Evolutionary conservation across 2,113 vertebrate genomes (phyloP).

Genomic region (Grallaria varia): DNA sequence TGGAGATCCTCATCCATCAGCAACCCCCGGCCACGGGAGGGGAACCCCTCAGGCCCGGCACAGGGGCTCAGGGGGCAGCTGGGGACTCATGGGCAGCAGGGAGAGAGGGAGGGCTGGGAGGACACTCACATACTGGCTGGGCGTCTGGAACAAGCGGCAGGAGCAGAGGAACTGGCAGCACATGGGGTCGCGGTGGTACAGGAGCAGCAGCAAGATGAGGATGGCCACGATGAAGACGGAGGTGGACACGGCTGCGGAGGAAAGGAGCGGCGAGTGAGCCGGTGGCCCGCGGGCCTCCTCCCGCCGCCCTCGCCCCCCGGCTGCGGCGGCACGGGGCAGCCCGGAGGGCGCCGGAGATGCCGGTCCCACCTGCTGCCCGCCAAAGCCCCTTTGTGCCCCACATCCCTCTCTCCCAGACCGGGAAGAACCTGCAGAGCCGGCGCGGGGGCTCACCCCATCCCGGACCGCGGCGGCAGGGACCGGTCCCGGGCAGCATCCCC

Average conservation of each 20-base stretch:
- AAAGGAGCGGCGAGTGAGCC: background rate
- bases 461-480: background rate
- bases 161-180: constrained; percentile 81
- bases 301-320: background rate
- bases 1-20: background rate
- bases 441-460: background rate
- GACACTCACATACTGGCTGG: constrained; percentile 73
- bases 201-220: constrained; percentile 76
- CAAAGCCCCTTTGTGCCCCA: background rate
- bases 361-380: background rate
- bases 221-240: constrained; percentile 78
- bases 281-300: background rate
- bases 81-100: background rate
- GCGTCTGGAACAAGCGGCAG: constrained; percentile 69
- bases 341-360: background rate
- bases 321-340: background rate
- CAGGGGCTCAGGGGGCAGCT: fast-evolving
- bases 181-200: constrained; percentile 76
- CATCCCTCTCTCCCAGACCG: too few species aligned
- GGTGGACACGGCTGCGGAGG: constrained; percentile 70
- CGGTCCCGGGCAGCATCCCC: background rate
- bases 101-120: background rate
- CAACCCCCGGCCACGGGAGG: background rate
- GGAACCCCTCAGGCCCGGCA: fast-evolving
- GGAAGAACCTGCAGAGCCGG: background rate